A percentile compares a stretch with the other conserved stretches of the same genome.
Conservation (phyloP, 2,888 invertebrate species). For the Diplazon laetatorius region DNA sequence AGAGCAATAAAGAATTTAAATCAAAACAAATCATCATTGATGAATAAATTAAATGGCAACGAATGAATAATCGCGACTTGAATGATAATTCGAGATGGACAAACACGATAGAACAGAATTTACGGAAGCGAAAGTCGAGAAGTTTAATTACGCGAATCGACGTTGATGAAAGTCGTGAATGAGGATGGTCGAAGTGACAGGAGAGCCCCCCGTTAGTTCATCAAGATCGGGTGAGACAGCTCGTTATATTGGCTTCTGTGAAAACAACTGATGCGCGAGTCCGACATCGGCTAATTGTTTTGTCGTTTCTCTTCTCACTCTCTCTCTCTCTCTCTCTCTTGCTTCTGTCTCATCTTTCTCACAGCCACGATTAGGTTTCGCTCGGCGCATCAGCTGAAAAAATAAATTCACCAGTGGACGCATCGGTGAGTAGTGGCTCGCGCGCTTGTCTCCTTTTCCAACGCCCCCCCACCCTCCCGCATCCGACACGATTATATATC, state of each 20-base stretch:
- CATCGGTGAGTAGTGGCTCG: conserved; percentile 1
- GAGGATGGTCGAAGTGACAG: conserved; percentile 60
- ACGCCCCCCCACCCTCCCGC: not conserved
- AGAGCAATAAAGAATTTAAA: too few species aligned
- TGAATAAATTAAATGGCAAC: not conserved
- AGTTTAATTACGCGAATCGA: conserved; percentile 70
- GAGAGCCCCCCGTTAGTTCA: conserved; percentile 60
- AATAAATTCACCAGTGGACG: conserved; percentile 69
- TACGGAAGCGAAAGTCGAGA: conserved; percentile 71
- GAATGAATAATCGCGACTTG: not conserved
- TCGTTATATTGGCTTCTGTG: conserved; percentile 75
- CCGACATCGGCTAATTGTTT: conserved; percentile 73
- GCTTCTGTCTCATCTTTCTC: conserved; percentile 59
- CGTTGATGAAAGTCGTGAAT: conserved; percentile 62
- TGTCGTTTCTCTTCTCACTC: conserved; percentile 58
- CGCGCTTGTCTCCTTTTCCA: conserved; percentile 3
- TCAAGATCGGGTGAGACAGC: conserved; percentile 37
- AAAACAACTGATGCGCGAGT: conserved; percentile 69
- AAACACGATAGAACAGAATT: conserved; percentile 2
- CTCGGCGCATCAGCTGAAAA: conserved; percentile 75
- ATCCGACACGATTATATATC: conserved; percentile 46
- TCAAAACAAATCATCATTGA: too few species aligned
- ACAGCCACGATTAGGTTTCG: conserved; percentile 49
- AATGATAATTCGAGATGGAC: not conserved
- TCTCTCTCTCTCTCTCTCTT: too few species aligned